A percentile compares a stretch with the other conserved stretches of the same genome.
Conservation (phyloP, 2,888 invertebrate species). For the Prostheceraeus crozeri region DNA sequence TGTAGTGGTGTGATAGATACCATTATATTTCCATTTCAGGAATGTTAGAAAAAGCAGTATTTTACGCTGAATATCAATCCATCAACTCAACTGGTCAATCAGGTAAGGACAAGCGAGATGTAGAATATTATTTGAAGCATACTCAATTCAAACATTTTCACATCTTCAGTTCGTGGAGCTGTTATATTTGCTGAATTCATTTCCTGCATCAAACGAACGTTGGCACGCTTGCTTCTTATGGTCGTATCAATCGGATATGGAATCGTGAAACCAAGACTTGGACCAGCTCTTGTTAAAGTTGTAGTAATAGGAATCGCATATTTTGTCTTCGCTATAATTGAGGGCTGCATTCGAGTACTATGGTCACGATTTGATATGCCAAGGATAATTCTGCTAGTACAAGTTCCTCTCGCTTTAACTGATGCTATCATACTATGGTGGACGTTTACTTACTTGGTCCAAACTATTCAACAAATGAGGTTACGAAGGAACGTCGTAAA, state of each 20-base stretch:
- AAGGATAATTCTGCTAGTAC: slow-evolving; percentile 67
- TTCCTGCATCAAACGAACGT: slow-evolving; percentile 78
- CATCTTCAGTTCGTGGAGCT: slow-evolving; percentile 63
- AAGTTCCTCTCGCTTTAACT: slow-evolving; percentile 74
- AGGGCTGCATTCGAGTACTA: slow-evolving; percentile 71
- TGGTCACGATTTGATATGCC: slow-evolving; percentile 58
- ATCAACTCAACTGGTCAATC: slow-evolving; percentile 65
- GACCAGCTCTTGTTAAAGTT: slow-evolving; percentile 77
- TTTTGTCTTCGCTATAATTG: slow-evolving; percentile 74
- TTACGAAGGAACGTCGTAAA: slow-evolving; percentile 82
- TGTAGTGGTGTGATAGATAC: slow-evolving; percentile 35
- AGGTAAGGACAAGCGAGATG: too few species aligned
- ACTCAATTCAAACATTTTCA: too few species aligned
- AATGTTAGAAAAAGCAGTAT: slow-evolving; percentile 68
- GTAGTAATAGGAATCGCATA: slow-evolving; percentile 74
- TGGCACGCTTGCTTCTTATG: slow-evolving; percentile 84
- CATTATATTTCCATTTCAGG: too few species aligned
- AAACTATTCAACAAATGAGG: slow-evolving; percentile 78
- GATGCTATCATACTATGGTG: slow-evolving; percentile 77
- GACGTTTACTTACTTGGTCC: slow-evolving; percentile 66
- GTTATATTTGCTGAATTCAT: slow-evolving; percentile 80
- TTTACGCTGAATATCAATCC: slow-evolving; percentile 77
- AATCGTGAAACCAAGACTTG: slow-evolving; percentile 65
- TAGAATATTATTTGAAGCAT: too few species aligned
- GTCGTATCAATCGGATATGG: slow-evolving; percentile 74